Evolutionary conservation across 2,888 invertebrate species (phyloP).

Genomic region (Parnassius apollo): DNA sequence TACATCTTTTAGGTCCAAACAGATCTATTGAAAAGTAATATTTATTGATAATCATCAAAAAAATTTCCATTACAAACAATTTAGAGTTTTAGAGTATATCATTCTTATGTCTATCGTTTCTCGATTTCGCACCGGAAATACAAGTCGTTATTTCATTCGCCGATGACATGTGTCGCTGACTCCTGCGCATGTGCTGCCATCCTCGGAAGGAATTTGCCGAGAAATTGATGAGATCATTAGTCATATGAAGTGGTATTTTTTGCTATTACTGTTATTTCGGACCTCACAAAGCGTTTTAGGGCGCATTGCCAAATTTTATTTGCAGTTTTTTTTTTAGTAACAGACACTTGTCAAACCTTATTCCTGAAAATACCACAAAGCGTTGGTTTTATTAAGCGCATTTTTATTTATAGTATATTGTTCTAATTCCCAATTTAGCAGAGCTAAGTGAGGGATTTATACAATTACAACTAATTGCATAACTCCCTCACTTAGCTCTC

Average conservation of each 20-base stretch:
- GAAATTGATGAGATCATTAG: slow-evolving; percentile 75
- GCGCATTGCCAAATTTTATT: slow-evolving; percentile 4
- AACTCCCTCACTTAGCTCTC: too few species aligned
- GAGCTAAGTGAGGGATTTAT: too few species aligned
- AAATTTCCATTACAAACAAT: background rate
- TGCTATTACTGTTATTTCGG: slow-evolving; percentile 39
- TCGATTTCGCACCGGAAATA: slow-evolving; percentile 61
- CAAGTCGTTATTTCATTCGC: slow-evolving; percentile 56
- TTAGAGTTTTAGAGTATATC: slow-evolving; percentile 31
- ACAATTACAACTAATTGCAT: too few species aligned
- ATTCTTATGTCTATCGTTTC: slow-evolving; percentile 32
- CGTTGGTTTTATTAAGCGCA: too few species aligned
- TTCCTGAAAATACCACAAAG: background rate
- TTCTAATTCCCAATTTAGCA: too few species aligned
- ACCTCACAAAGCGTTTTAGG: slow-evolving; percentile 55
- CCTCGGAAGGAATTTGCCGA: slow-evolving; percentile 54
- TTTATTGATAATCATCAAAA: too few species aligned
- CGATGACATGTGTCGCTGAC: slow-evolving; percentile 64
- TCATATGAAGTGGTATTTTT: slow-evolving; percentile 56
- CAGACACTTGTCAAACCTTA: background rate
- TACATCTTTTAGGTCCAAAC: too few species aligned
- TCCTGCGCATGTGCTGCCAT: slow-evolving; percentile 56
- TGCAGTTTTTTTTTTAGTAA: background rate
- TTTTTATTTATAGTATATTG: too few species aligned
- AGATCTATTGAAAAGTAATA: too few species aligned